phyloP scores from a whole-genome alignment of 1,140 invertebrate genomes.

The Trachelipus rathkii region DNA sequence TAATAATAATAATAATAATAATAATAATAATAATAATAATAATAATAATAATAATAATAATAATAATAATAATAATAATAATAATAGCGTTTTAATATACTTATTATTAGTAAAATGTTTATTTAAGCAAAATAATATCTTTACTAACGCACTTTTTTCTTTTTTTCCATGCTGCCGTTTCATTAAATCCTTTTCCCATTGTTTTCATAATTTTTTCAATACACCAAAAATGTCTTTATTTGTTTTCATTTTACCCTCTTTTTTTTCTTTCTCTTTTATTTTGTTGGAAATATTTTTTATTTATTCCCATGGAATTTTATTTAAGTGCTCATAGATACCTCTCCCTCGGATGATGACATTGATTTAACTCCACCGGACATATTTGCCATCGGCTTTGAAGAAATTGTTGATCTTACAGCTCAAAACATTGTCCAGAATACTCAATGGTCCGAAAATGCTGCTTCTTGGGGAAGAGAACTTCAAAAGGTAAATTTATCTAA shows the following conservation, averaged over 20 bases:
- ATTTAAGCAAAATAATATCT: background rate
- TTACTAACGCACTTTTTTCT: background rate
- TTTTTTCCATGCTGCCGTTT: background rate
- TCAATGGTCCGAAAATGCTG: constrained; percentile 78
- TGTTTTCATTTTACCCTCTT: background rate
- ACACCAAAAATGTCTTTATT: background rate
- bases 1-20: no score
- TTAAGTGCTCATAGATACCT: constrained; percentile 55
- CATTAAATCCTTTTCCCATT: background rate
- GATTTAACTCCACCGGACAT: constrained; percentile 66
- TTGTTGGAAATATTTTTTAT: background rate
- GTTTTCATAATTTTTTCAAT: background rate
- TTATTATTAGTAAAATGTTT: no score
- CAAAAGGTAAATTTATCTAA: constrained; percentile 60
- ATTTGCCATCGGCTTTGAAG: constrained; percentile 96
- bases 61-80: no score
- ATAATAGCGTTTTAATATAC: no score
- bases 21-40: no score
- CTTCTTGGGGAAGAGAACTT: constrained; percentile 90
- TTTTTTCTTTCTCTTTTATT: background rate
- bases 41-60: no score
- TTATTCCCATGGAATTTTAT: background rate
- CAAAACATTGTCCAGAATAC: constrained; percentile 78
- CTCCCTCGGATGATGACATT: constrained; percentile 48
- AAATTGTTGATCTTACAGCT: constrained; percentile 98